These are phyloP conservation scores for Trichonephila inaurata DNA, from an alignment of 1,140 invertebrate genomes.

Conservation along the genomic window DNA sequence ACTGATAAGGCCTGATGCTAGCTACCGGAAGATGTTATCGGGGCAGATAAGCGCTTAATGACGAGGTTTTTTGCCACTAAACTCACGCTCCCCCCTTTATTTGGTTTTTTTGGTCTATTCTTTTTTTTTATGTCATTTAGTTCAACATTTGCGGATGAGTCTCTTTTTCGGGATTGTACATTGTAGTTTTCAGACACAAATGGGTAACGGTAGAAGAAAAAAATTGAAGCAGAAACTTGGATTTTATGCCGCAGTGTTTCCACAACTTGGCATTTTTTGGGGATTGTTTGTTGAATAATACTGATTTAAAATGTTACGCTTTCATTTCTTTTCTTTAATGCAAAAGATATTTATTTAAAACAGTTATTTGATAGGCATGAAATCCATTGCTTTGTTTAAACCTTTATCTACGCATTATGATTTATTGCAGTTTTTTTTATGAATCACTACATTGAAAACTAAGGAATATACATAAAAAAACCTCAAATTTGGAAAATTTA, in stretches of 20 bases:
- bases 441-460: too few species aligned
- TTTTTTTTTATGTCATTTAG: constrained; percentile 46
- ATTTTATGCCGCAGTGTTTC: constrained; percentile 15
- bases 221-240: neutral
- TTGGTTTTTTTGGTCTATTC: neutral
- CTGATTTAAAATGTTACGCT: too few species aligned
- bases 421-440: too few species aligned
- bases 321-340: too few species aligned
- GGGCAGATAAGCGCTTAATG: constrained; percentile 57
- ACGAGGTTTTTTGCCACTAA: constrained; percentile 50
- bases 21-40: constrained; percentile 69
- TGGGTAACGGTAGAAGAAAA: neutral
- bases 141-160: constrained; percentile 25
- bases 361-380: too few species aligned
- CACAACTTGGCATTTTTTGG: neutral
- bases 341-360: too few species aligned
- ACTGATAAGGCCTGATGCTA: neutral
- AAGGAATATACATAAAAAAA: too few species aligned
- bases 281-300: too few species aligned
- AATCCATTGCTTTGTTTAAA: too few species aligned
- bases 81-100: neutral
- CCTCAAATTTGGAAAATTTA: too few species aligned
- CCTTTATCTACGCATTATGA: too few species aligned
- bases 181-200: neutral
- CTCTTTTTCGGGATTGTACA: neutral